These are phyloP conservation scores for Caerostris extrusa DNA, from an alignment of 1,140 invertebrate species.

Conservation along the genomic window DNA sequence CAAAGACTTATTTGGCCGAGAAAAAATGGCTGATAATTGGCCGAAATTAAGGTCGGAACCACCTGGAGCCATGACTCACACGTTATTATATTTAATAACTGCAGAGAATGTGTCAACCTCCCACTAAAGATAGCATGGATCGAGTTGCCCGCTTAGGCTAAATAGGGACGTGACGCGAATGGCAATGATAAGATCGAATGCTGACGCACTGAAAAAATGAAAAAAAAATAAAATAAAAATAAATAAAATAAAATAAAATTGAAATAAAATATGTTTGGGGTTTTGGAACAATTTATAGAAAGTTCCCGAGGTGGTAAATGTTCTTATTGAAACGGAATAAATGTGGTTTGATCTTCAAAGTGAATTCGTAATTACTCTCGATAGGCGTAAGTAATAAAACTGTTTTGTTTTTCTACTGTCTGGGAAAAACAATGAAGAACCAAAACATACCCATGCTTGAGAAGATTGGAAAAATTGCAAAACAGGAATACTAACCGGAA, in stretches of 20 bases:
- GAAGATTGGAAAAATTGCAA: too few relatives aligned
- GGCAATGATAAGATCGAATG: neutral
- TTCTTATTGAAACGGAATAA: neutral
- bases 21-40: constrained; percentile 27
- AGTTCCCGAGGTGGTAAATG: neutral
- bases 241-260: too few relatives aligned
- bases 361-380: neutral
- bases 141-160: constrained; percentile 17
- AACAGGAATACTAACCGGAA: too few relatives aligned
- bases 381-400: neutral
- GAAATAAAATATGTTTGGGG: constrained; percentile 20
- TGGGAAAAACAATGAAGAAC: too few relatives aligned
- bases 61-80: constrained; percentile 35
- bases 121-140: constrained; percentile 38
- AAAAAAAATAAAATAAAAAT: neutral
- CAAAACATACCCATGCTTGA: too few relatives aligned
- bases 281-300: neutral
- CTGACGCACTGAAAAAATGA: neutral
- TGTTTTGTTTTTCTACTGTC: neutral
- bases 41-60: constrained; percentile 42
- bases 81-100: constrained; percentile 36
- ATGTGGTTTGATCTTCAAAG: neutral
- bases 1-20: constrained; percentile 40
- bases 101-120: constrained; percentile 47
- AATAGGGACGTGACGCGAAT: constrained; percentile 32